Evolutionary conservation across 1,140 invertebrate genomes (phyloP).

Genomic region (Anastatus disparis): DNA sequence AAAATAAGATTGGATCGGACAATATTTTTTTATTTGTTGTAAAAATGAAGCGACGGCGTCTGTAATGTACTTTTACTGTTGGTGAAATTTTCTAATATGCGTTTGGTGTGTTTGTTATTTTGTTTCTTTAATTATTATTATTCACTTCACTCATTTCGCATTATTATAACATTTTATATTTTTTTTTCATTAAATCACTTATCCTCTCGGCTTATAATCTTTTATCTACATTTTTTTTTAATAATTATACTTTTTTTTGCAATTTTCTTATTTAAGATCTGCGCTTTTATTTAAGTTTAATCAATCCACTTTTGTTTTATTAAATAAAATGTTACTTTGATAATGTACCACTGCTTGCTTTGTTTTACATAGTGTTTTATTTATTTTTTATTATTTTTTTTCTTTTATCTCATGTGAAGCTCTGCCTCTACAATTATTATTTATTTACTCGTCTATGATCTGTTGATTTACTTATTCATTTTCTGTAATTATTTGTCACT

Average conservation of each 20-base stretch:
- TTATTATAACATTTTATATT: conserved; percentile 29
- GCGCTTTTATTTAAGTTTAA: conserved; percentile 26
- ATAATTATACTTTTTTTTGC: conserved; percentile 25
- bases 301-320: conserved; percentile 9
- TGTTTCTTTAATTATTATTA: conserved; percentile 20
- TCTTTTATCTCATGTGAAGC: conserved; percentile 27
- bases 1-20: neutral
- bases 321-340: conserved; percentile 19
- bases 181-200: conserved; percentile 9
- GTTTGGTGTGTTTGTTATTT: neutral
- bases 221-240: conserved; percentile 33
- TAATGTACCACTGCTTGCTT: conserved; percentile 30
- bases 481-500: conserved; percentile 33
- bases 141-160: neutral
- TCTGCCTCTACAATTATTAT: conserved; percentile 38
- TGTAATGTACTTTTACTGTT: too few species aligned
- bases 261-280: conserved; percentile 32
- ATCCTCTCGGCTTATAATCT: neutral
- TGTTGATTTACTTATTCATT: conserved; percentile 21
- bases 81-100: neutral
- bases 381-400: neutral
- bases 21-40: conserved; percentile 10
- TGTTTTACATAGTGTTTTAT: conserved; percentile 24
- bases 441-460: conserved; percentile 24
- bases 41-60: neutral